Evolutionary conservation across 1,140 invertebrate species (phyloP), one percentile per base, ranked within the genome.

Genomic region (Drosophila fuyamai): DNA sequence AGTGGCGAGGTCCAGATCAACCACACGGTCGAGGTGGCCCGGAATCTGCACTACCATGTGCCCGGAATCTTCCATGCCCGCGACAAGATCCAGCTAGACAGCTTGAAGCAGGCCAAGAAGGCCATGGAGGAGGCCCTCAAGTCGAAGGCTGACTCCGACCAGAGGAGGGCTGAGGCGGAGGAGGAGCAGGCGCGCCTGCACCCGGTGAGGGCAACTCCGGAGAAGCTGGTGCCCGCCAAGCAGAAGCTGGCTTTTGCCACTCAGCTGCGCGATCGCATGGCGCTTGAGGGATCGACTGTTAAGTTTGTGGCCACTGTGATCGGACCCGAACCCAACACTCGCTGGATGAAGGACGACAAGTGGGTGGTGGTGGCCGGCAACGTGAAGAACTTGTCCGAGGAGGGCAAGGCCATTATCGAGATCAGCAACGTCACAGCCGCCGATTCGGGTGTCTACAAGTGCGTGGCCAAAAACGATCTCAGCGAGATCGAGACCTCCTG

Each of bases 271-370:
- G 96, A 97, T 84, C 94, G 96, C 74, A 96, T 96, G 40, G 95
- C 96, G 1, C 94, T 95, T 0, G 95, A 95, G 83, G 95, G 95
- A 6, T 95, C 96, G n/a, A 93, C 95, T 38, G 95, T 97, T 1
- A 96, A 96, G 89, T 93, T 99, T 16, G 96, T 96, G 4, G 98
- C 97, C 84, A 96, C 96, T 44, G 95, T 98, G 0, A 94, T 98
- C 77, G 97, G 97, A 29, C 92, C 97, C 0, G 95, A 96, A 68
- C 96, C 97, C 2, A 94, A 94, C 43, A 94, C 98, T 2, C 95
- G 95, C 61, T 99, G 97, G 97, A 96, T 95, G 58, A 98, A 97
- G 90, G 96, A 98, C 90, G 95, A 95, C 6, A 91, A 94, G 58
- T 93, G 88, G 80, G 44, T 92, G 9, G 57, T 67, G 10, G 76